These are phyloP conservation scores for Stenopsyche tienmushanensis DNA, from an alignment of 1,140 invertebrate genomes.

Conservation along the genomic window DNA sequence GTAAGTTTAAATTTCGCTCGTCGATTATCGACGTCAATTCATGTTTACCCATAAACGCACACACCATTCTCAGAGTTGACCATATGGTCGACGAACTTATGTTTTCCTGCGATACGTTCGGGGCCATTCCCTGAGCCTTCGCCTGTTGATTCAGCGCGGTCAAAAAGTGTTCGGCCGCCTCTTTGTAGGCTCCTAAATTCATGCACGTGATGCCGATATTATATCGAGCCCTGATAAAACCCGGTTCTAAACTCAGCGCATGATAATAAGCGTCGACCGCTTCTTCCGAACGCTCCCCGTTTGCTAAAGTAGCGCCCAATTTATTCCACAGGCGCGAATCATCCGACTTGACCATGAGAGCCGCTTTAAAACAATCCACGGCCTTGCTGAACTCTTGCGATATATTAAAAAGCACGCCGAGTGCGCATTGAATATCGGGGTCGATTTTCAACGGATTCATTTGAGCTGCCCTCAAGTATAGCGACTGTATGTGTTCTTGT, in stretches of 20 bases:
- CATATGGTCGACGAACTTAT: conserved; percentile 89
- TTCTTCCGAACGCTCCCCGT: conserved; percentile 91
- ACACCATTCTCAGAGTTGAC: conserved; percentile 88
- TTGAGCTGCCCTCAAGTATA: conserved; percentile 85
- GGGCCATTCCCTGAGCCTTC: conserved; percentile 62
- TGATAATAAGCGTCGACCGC: conserved; percentile 94
- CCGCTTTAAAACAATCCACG: conserved; percentile 92
- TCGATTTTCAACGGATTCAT: conserved; percentile 77
- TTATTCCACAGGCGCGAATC: conserved; percentile 97
- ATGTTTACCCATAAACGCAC: conserved; percentile 81
- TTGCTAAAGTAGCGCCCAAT: conserved; percentile 94
- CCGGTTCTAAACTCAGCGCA: conserved; percentile 88
- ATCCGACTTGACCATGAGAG: conserved; percentile 78
- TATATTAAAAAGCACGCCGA: conserved; percentile 95
- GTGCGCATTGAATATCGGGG: conserved; percentile 92
- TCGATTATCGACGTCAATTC: conserved; percentile 78
- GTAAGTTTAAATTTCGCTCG: conserved; percentile 63
- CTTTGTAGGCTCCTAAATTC: conserved; percentile 90
- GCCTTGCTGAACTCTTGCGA: conserved; percentile 94
- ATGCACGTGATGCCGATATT: conserved; percentile 98
- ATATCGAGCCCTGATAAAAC: conserved; percentile 94
- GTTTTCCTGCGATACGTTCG: conserved; percentile 48
- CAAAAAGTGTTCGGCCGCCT: conserved; percentile 94
- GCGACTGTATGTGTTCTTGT: conserved; percentile 66
- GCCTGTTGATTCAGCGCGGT: conserved; percentile 91